These are phyloP conservation scores for Vannuccia rotundouncinata DNA, from an alignment of 2,888 invertebrate species.

Conservation along the genomic window DNA sequence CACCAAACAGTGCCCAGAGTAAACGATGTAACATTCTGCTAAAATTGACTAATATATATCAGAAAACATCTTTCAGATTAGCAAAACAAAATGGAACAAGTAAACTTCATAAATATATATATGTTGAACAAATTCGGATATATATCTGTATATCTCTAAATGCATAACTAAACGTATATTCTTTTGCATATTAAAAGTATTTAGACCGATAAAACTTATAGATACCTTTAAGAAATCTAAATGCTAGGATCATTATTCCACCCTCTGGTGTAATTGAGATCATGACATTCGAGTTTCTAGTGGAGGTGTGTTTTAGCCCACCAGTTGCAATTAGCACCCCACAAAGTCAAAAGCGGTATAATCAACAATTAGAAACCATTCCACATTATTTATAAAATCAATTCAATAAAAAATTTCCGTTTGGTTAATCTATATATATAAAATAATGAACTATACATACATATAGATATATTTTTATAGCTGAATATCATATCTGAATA, in stretches of 20 bases:
- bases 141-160: too few species aligned
- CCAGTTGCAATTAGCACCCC: not conserved
- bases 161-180: too few species aligned
- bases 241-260: not conserved
- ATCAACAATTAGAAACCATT: too few species aligned
- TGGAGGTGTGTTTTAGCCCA: not conserved
- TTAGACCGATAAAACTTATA: too few species aligned
- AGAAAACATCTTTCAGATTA: not conserved
- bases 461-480: not conserved
- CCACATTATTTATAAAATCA: too few species aligned
- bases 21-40: not conserved
- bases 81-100: not conserved
- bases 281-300: not conserved
- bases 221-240: not conserved
- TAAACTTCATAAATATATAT: too few species aligned
- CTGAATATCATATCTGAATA: not conserved
- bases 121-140: too few species aligned
- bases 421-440: too few species aligned
- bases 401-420: too few species aligned
- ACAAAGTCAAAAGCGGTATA: not conserved
- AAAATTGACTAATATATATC: not conserved
- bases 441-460: not conserved
- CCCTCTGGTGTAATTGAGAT: not conserved
- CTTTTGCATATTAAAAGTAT: too few species aligned
- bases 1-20: constrained; percentile 5